These are phyloP conservation scores for Entelurus aequoreus DNA, from an alignment of 2,113 vertebrate species.

Conservation along the genomic window DNA sequence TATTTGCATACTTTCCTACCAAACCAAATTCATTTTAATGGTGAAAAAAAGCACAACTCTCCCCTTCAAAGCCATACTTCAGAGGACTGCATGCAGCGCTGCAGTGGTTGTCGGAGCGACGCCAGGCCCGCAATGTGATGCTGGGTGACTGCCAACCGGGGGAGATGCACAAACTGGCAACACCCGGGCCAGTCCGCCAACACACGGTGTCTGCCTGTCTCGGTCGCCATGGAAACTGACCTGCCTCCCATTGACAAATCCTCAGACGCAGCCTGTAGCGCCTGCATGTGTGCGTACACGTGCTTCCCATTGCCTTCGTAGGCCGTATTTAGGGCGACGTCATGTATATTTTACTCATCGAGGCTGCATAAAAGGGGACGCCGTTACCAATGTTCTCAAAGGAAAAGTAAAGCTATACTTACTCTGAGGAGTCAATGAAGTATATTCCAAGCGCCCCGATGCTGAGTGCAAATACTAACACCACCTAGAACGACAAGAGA, in stretches of 20 bases:
- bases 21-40: no score
- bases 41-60: background rate
- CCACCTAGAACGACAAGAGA: conserved; percentile 79
- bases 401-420: conserved; percentile 54
- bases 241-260: conserved; percentile 66
- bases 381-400: conserved; percentile 1
- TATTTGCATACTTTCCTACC: no score
- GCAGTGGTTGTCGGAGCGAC: conserved; percentile 42
- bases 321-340: conserved; percentile 6
- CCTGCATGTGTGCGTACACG: conserved; percentile 21
- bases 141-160: conserved; percentile 51
- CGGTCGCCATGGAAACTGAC: conserved; percentile 66
- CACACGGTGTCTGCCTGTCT: conserved; percentile 35
- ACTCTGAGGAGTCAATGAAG: conserved; percentile 98
- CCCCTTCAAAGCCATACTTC: background rate
- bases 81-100: conserved; percentile 30
- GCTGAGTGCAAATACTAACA: conserved; percentile 98
- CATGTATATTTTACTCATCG: conserved; percentile 1
- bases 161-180: conserved; percentile 24
- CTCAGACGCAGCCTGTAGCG: conserved; percentile 20
- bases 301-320: conserved; percentile 14
- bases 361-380: background rate
- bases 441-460: conserved; percentile 99
- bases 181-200: no score
- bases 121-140: conserved; percentile 56